phyloP scores from a whole-genome alignment of 2,888 invertebrate species.

The Melinaea marsaeus region DNA sequence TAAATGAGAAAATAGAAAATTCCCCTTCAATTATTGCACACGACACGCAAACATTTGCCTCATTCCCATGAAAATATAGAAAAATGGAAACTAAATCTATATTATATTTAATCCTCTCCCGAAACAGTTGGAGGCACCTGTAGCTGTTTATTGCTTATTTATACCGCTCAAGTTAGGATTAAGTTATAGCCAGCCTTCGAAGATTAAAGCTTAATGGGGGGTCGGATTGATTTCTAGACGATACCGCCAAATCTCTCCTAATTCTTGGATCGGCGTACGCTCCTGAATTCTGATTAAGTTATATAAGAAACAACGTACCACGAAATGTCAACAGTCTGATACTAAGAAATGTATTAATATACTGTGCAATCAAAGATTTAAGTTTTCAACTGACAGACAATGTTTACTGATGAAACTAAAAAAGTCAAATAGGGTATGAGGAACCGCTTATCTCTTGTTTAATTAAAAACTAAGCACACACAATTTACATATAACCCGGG shows the following conservation, averaged over 20 bases:
- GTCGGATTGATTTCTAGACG: constrained; percentile 73
- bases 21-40: constrained; percentile 63
- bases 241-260: constrained; percentile 57
- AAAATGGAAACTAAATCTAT: constrained; percentile 48
- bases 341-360: neutral
- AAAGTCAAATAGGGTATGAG: constrained; percentile 64
- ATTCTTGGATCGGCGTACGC: constrained; percentile 47
- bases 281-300: constrained; percentile 45
- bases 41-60: constrained; percentile 66
- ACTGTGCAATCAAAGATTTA: constrained; percentile 32
- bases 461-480: constrained; percentile 67
- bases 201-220: constrained; percentile 75
- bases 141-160: constrained; percentile 75
- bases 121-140: constrained; percentile 66
- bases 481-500: constrained; percentile 68
- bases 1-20: constrained; percentile 56
- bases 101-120: constrained; percentile 52
- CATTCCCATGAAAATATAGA: constrained; percentile 58
- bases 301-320: too few relatives aligned
- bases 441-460: constrained; percentile 68
- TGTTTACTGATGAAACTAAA: constrained; percentile 56
- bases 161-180: constrained; percentile 73
- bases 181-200: constrained; percentile 74
- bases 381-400: constrained; percentile 33
- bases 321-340: neutral